Base-by-base conservation (phyloP, 2,797 vertebrate genomes). In the Rhadinocentrus ornatus region DNA sequence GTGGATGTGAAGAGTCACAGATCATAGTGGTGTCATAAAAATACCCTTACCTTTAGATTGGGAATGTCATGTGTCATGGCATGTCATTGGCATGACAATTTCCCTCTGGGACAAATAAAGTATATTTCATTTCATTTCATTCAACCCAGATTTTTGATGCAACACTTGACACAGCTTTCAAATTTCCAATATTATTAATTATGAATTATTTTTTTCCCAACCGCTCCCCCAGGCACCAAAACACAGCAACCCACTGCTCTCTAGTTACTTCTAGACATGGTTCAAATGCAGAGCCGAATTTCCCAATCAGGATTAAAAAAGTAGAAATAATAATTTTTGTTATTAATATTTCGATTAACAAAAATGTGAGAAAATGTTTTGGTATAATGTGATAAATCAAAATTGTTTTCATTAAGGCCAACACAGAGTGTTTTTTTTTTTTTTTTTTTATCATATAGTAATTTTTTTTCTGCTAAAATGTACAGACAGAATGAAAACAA, bases 1-100 rank as follows among this genome's bases (percentile, higher is more conserved):
- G n/a, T 73, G 62, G 44, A 57, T n/a, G 2, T 72, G 62, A 54
- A 65, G 34, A 74, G 64, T 10, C 1, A 71, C 59, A 41, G 64
- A 64, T 59, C 54, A 48, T 75, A 24, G 59, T 29, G 26, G 26
- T 18, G 54, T 20, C 52, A 78, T 46, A 69, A 79, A 65, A 46
- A 22, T 27, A 18, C 55, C 31, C 16, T 58, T 39, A 52, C 29
- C 41, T 50, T 59, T 58, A 2, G 66, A 69, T 22, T 52, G 31
- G 56, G 10, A 44, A 50, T 35, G 11, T 4, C 39, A 41, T 41
- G 39, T 41, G 39, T 41, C 39, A 18, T 41, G 66, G 22, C 66
- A 59, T 35, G 26, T 31, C 41, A 44, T 18, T 44, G 34, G 34
- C 34, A 35, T 35, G 34, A 4, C 18, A 20, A 44, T 44, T 20